Evolutionary conservation across 2,113 vertebrate genomes (phyloP).

Genomic region (Triplophysa dalaica): DNA sequence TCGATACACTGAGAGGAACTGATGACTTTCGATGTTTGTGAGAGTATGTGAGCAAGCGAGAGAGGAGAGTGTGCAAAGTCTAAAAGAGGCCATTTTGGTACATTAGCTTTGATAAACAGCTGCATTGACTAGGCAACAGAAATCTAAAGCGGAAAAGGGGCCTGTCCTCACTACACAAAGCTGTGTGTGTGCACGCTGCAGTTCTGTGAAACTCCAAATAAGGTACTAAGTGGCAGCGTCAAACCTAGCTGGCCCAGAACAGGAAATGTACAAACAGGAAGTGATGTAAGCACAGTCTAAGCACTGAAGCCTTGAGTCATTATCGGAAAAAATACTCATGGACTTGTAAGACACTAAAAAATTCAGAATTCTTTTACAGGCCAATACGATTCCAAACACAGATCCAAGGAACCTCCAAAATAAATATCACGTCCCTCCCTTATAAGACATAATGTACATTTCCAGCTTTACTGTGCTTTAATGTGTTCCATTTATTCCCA

Average conservation of each 20-base stretch:
- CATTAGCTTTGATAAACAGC: constrained; percentile 24
- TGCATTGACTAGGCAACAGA: constrained; percentile 17
- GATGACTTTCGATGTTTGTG: constrained; percentile 17
- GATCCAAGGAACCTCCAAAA: constrained; percentile 5
- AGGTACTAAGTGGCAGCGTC: constrained; percentile 71
- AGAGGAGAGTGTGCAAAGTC: neutral
- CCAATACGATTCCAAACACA: neutral
- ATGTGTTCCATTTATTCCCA: neutral
- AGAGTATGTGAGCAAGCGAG: constrained; percentile 34
- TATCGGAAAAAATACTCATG: constrained; percentile 74
- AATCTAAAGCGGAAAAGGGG: constrained; percentile 21
- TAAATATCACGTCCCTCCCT: neutral
- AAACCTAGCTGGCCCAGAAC: constrained; percentile 53
- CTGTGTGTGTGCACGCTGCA: constrained; percentile 48
- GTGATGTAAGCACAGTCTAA: constrained; percentile 80
- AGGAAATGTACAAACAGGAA: constrained; percentile 87
- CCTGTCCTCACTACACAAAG: constrained; percentile 26
- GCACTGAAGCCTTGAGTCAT: constrained; percentile 89
- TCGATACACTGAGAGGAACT: constrained; percentile 10
- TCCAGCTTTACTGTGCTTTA: neutral
- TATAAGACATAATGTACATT: neutral
- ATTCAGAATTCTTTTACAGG: neutral
- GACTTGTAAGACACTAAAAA: constrained; percentile 9
- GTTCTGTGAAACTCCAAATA: constrained; percentile 88
- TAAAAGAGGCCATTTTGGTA: constrained; percentile 27